These are phyloP conservation scores for Coptotermes formosanus DNA, from an alignment of 1,140 invertebrate species.

Conservation along the genomic window DNA sequence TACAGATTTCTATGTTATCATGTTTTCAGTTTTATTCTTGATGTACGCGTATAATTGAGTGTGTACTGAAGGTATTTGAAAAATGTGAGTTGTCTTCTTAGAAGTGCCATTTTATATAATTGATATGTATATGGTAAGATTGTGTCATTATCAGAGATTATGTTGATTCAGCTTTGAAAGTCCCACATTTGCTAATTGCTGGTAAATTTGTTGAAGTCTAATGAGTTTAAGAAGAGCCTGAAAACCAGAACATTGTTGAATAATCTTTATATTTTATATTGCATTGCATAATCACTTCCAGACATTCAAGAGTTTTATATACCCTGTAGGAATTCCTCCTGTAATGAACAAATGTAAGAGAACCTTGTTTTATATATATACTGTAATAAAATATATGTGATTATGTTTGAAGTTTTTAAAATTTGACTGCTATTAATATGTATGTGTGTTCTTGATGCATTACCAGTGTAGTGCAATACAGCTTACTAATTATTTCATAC, in stretches of 20 bases:
- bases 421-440: background rate
- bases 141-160: background rate
- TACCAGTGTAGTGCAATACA: background rate
- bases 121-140: no score
- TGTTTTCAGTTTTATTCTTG: background rate
- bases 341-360: background rate
- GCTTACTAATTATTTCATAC: constrained; percentile 14
- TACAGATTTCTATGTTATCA: background rate
- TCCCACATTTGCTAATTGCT: background rate
- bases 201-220: background rate
- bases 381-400: background rate
- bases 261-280: constrained; percentile 20
- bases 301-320: background rate
- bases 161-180: background rate
- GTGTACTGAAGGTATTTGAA: background rate
- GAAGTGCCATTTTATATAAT: constrained; percentile 8
- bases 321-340: no score
- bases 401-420: background rate
- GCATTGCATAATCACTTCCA: background rate
- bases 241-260: background rate
- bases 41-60: background rate
- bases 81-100: background rate
- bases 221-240: background rate
- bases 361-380: background rate
- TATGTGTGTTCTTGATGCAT: background rate